Base-by-base conservation (phyloP, 2,113 vertebrate species). In the Dromaius novaehollandiae region DNA sequence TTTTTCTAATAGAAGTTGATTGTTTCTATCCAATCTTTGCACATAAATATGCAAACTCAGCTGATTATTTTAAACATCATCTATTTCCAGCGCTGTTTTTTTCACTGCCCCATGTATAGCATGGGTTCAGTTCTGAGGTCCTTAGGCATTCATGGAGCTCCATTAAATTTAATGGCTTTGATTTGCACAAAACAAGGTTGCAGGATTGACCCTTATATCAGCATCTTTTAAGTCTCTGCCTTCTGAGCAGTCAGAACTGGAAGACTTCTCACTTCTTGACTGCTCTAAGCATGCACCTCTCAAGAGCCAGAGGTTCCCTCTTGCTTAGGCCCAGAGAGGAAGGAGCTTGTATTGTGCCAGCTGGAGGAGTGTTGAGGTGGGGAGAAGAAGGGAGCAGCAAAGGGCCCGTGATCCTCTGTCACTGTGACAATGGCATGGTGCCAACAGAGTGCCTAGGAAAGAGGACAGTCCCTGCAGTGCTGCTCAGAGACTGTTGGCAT, bases 341-440 rank as follows among this genome's bases (percentile, higher is more conserved):
- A 44, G 42, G 42, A 44, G 42, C 42, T 13, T 44, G 42, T 44
- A 44, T 44, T 44, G 42, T 44, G 42, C 42, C 42, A 44, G 42
- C 9, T 44, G 42, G 42, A 44, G 42, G 42, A 44, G 42, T 44
- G 42, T 44, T 44, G 42, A 13, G 42, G 42, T 44, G 42, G n/a
- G n/a, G n/a, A n/a, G 42, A 44, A 44, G 42, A 13, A 44, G 42
- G 9, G 42, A 44, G 42, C 42, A 44, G 42, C 42, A 44, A 9
- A 44, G 42, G 42, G 42, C 24, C 71, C 81, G 22, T 53, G 56
- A 68, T 1, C 0, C 15, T 5, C 13, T 3, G 2, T 48, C 1
- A 2, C 70, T 24, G 10, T 42, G 34, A 6, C 2, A 3, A n/a
- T 73, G 73, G 8, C n/a, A 48, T 26, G 13, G 17, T 73, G 32